Evolutionary conservation across 2,113 vertebrate species (phyloP).

Genomic region (Salvator merianae): DNA sequence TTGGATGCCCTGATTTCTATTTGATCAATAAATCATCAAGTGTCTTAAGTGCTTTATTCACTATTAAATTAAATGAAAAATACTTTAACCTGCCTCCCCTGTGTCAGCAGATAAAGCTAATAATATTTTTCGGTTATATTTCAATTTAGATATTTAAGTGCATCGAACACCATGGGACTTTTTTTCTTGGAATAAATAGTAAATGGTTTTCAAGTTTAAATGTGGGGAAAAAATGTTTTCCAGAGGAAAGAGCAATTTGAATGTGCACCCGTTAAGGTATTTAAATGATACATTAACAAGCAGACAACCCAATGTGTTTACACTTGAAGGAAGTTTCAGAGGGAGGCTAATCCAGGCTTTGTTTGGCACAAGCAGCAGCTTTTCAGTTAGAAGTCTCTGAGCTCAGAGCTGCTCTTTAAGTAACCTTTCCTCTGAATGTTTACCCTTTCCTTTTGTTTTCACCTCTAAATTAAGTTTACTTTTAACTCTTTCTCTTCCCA

Average conservation of each 20-base stretch:
- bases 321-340: slow-evolving; percentile 27
- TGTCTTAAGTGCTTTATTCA: slow-evolving; percentile 79
- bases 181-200: slow-evolving; percentile 34
- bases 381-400: not conserved
- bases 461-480: slow-evolving; percentile 40
- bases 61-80: slow-evolving; percentile 82
- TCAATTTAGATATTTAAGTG: slow-evolving; percentile 68
- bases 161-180: slow-evolving; percentile 52
- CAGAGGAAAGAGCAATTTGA: slow-evolving; percentile 17
- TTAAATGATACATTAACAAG: slow-evolving; percentile 24
- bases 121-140: slow-evolving; percentile 74
- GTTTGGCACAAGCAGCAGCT: not conserved
- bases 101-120: slow-evolving; percentile 73
- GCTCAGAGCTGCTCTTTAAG: slow-evolving; percentile 33
- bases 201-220: slow-evolving; percentile 10
- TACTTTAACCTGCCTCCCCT: slow-evolving; percentile 77
- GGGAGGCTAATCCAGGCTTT: not conserved
- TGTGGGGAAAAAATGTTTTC: slow-evolving; percentile 16
- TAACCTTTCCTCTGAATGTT: slow-evolving; percentile 58
- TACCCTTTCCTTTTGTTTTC: slow-evolving; percentile 66
- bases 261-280: not conserved
- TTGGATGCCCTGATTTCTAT: slow-evolving; percentile 76
- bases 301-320: slow-evolving; percentile 23
- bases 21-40: slow-evolving; percentile 84
- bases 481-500: slow-evolving; percentile 33